Evolutionary conservation across 2,888 invertebrate genomes (phyloP).

Genomic region (Xylota segnis): DNA sequence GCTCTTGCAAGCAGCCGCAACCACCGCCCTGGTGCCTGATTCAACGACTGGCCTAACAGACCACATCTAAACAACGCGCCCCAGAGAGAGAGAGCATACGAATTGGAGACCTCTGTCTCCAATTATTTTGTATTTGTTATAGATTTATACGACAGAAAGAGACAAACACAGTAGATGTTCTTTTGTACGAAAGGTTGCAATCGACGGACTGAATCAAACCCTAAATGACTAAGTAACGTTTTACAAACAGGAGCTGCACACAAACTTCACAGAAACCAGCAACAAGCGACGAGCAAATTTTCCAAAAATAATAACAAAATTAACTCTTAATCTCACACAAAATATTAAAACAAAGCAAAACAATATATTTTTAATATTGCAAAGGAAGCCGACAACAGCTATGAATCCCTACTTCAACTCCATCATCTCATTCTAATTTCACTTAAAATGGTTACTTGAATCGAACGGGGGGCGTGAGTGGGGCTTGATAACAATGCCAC

Average conservation of each 20-base stretch:
- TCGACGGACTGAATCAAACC: constrained; percentile 71
- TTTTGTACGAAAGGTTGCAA: constrained; percentile 73
- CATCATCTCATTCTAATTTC: constrained; percentile 38
- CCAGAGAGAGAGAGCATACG: constrained; percentile 15
- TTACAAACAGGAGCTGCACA: constrained; percentile 52
- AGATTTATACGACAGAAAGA: constrained; percentile 54
- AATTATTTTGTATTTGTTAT: constrained; percentile 63
- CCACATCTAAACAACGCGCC: constrained; percentile 43
- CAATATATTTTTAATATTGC: constrained; percentile 70
- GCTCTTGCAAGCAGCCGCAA: constrained; percentile 51
- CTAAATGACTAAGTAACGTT: constrained; percentile 66
- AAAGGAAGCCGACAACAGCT: constrained; percentile 42
- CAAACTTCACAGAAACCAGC: constrained; percentile 40
- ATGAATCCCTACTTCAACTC: constrained; percentile 38
- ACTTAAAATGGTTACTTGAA: constrained; percentile 36
- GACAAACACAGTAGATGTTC: constrained; percentile 46
- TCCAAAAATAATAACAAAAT: constrained; percentile 4
- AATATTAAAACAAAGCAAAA: constrained; percentile 34
- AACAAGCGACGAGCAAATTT: constrained; percentile 39
- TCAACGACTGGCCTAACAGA: constrained; percentile 49
- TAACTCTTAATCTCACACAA: constrained; percentile 38
- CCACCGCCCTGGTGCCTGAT: constrained; percentile 49
- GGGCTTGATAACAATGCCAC: constrained; percentile 45
- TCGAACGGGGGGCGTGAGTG: constrained; percentile 20
- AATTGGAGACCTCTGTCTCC: constrained; percentile 27